phyloP scores from a whole-genome alignment of 2,797 vertebrate species.

The Ateles fusciceps region DNA sequence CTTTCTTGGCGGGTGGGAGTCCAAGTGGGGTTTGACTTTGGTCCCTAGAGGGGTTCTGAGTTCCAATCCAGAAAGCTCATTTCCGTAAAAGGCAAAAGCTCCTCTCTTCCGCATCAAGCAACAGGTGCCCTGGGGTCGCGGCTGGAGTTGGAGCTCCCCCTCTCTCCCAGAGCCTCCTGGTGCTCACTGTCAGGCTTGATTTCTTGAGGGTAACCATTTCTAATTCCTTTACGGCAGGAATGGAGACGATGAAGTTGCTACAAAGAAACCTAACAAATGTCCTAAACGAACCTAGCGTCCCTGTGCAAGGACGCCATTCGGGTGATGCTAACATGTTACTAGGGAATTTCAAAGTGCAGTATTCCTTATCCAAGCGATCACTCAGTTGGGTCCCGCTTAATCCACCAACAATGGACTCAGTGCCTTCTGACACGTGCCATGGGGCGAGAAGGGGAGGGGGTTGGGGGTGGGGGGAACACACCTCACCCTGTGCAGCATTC shows the following conservation, averaged over 20 bases:
- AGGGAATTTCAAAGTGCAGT: neutral
- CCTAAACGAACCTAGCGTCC: no score
- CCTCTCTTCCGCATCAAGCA: accelerated
- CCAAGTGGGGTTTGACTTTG: neutral
- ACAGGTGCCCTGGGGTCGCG: neutral
- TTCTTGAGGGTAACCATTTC: neutral
- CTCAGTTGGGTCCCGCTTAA: neutral
- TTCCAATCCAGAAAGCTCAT: neutral
- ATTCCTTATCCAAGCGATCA: neutral
- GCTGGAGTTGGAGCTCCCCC: neutral
- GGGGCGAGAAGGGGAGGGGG: no score
- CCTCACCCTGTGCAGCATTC: neutral
- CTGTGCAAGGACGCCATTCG: neutral
- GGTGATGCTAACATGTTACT: neutral
- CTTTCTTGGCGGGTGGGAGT: neutral
- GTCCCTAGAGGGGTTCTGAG: neutral
- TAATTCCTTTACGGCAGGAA: neutral
- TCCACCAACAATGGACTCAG: neutral
- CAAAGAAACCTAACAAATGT: neutral
- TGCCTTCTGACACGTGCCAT: neutral
- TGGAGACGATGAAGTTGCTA: neutral
- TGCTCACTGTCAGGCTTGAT: neutral
- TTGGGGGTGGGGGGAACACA: neutral
- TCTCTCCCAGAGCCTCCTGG: neutral
- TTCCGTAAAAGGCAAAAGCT: neutral